These are phyloP conservation scores for Anseranas semipalmata DNA, from an alignment of 2,113 vertebrate species.

Conservation along the genomic window DNA sequence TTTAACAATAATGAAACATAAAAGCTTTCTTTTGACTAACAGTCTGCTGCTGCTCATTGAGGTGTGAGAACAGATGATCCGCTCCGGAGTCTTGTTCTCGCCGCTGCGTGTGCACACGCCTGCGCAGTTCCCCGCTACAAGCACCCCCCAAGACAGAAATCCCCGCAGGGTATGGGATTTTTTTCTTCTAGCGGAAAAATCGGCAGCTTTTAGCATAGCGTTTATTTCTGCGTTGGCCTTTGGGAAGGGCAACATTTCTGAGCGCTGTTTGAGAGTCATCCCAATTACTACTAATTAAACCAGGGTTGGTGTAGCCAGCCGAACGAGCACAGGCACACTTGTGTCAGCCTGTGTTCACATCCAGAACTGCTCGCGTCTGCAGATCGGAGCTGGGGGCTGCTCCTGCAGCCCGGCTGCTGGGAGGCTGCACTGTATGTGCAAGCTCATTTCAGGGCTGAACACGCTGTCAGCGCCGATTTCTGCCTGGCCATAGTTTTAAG, in stretches of 20 bases:
- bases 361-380: neutral
- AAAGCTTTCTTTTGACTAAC: constrained; percentile 4
- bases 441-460: neutral
- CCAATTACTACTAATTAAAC: neutral
- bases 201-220: neutral
- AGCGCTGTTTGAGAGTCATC: neutral
- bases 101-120: neutral
- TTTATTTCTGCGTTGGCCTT: neutral
- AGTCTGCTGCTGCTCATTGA: neutral
- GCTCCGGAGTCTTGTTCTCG: neutral
- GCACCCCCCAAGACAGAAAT: neutral
- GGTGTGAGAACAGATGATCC: neutral
- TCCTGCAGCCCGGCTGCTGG: neutral
- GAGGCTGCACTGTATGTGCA: neutral
- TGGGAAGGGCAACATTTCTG: neutral
- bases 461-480: neutral
- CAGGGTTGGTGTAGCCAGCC: neutral
- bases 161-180: neutral
- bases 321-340: neutral
- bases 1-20: neutral
- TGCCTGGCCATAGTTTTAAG: neutral
- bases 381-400: neutral
- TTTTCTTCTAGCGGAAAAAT: neutral
- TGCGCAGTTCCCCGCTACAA: neutral
- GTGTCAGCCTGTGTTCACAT: neutral